Percentiles rank a stretch among this genome's conserved stretches.
Conservation (phyloP, 1,140 invertebrate species). For the Cotesia glomerata region DNA sequence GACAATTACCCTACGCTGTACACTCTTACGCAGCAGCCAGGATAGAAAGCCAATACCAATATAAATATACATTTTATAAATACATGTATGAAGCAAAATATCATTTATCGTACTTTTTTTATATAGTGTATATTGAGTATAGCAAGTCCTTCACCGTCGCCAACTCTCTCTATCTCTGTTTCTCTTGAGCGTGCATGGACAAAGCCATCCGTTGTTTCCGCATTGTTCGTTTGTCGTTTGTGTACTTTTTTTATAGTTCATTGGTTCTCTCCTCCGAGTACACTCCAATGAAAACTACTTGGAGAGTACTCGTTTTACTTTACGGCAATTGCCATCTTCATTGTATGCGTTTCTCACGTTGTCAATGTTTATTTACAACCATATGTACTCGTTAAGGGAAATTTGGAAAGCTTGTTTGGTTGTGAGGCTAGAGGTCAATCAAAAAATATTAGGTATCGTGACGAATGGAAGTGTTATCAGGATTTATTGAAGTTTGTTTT, state of each 20-base stretch:
- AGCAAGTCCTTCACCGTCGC: neutral
- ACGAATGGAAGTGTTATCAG: no score
- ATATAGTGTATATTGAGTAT: no score
- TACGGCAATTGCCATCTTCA: slow-evolving; percentile 6
- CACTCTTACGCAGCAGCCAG: no score
- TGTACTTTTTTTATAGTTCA: neutral
- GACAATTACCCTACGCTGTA: slow-evolving; percentile 39
- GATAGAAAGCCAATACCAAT: neutral
- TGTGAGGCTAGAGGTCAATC: no score
- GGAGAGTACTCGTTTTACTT: slow-evolving; percentile 7
- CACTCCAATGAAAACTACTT: neutral
- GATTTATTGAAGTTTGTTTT: no score
- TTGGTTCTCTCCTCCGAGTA: slow-evolving; percentile 10
- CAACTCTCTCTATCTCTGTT: slow-evolving; percentile 24
- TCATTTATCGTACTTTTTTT: neutral
- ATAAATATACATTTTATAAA: neutral
- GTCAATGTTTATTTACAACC: neutral
- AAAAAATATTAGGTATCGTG: no score
- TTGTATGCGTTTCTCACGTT: slow-evolving; percentile 37
- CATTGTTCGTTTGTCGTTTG: slow-evolving; percentile 34
- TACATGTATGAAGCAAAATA: neutral
- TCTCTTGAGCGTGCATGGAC: slow-evolving; percentile 37
- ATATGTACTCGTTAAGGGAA: no score
- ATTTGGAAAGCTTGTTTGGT: no score
- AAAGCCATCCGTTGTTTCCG: slow-evolving; percentile 47